Conservation (phyloP, 1,140 invertebrate genomes). For the Drosophila neocordata region DNA sequence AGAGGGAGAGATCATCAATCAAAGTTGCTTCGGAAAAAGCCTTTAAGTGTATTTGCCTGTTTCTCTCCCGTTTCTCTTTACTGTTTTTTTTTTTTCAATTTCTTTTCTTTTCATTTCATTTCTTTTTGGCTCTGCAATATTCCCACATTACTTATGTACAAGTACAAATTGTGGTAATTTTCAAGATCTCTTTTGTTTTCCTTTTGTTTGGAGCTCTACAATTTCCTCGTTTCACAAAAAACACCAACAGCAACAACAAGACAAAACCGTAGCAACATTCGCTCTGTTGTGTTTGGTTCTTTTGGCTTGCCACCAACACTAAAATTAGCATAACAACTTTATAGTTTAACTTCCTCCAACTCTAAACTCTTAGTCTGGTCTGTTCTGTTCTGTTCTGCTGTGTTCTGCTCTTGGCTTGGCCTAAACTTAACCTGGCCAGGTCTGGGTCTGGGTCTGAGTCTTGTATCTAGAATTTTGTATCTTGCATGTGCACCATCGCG, state of each 20-base stretch:
- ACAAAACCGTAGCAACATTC: constrained; percentile 23
- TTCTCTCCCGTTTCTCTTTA: constrained; percentile 33
- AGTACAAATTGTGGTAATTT: constrained; percentile 81
- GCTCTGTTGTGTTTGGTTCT: constrained; percentile 3
- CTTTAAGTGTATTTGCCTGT: constrained; percentile 74
- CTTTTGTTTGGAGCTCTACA: constrained; percentile 70
- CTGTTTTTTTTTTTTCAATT: neutral
- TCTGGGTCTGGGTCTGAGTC: constrained; percentile 19
- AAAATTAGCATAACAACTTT: constrained; percentile 83
- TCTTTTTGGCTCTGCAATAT: constrained; percentile 34
- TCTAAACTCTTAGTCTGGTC: constrained; percentile 9
- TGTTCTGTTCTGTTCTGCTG: constrained; percentile 16
- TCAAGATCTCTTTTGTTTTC: constrained; percentile 58
- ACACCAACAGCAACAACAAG: constrained; percentile 6
- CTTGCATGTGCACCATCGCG: constrained; percentile 60
- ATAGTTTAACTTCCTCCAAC: constrained; percentile 78
- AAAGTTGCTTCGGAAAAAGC: constrained; percentile 57
- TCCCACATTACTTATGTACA: constrained; percentile 81
- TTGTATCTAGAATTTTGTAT: constrained; percentile 75
- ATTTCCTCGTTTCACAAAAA: constrained; percentile 70
- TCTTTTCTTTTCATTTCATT: neutral
- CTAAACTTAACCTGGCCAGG: constrained; percentile 2
- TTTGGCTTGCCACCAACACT: constrained; percentile 64
- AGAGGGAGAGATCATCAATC: constrained; percentile 72
- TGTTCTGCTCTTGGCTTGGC: too few species aligned